Conservation (phyloP, 1,140 invertebrate genomes). For the Battus philenor region DNA sequence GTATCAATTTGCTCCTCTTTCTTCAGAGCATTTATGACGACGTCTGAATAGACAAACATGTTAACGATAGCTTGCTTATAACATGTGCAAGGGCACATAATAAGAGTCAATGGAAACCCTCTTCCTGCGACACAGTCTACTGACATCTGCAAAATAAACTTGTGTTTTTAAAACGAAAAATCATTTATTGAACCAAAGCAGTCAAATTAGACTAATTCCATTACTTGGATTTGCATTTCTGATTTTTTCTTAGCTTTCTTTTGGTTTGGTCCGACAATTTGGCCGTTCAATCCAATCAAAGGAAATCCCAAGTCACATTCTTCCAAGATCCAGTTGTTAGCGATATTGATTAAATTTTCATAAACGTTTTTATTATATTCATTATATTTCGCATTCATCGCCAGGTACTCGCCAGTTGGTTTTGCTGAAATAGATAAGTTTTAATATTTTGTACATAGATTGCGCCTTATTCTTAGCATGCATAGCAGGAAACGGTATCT, state of each 20-base stretch:
- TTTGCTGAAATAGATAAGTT: slow-evolving; percentile 49
- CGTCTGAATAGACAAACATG: slow-evolving; percentile 40
- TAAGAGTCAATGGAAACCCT: slow-evolving; percentile 57
- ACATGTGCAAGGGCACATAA: slow-evolving; percentile 47
- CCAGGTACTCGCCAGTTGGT: slow-evolving; percentile 41
- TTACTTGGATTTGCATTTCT: slow-evolving; percentile 47
- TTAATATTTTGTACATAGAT: no score
- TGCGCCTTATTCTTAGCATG: no score
- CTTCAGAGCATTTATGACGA: slow-evolving; percentile 44
- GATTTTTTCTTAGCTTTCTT: slow-evolving; percentile 63
- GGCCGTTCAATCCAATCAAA: slow-evolving; percentile 48
- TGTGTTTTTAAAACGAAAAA: background rate
- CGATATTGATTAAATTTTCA: slow-evolving; percentile 52
- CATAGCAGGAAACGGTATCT: no score
- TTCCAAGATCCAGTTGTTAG: slow-evolving; percentile 60
- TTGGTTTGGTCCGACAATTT: slow-evolving; percentile 37
- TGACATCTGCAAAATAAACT: slow-evolving; percentile 38
- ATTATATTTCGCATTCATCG: slow-evolving; percentile 53
- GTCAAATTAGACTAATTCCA: slow-evolving; percentile 1
- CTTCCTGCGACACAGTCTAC: slow-evolving; percentile 39
- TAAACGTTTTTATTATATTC: slow-evolving; percentile 53
- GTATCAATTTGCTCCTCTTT: slow-evolving; percentile 44
- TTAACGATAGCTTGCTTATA: slow-evolving; percentile 48
- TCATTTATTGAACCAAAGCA: background rate
- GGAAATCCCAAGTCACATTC: slow-evolving; percentile 46